Evolutionary conservation across 2,113 vertebrate species (phyloP), one percentile per base, ranked within the genome.

Genomic region (Chamaea fasciata): DNA sequence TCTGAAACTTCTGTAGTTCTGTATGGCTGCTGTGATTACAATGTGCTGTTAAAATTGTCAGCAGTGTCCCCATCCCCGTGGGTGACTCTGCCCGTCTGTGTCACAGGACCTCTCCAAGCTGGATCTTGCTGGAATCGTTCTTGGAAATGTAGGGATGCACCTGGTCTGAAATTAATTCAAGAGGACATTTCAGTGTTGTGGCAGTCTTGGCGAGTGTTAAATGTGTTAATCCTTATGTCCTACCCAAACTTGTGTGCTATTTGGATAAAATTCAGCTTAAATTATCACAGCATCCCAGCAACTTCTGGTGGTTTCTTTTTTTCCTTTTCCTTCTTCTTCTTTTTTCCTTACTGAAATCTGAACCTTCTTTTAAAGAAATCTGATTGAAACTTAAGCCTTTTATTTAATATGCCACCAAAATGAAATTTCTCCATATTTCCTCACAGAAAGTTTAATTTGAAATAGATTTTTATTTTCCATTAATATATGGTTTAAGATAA

Each of bases 261-360:
- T 85, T 95, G 95, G 92, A 95, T 67, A 67, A 71, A 87, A 82
- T 91, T 94, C 85, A 95, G 90, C 59, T 87, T 70, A 63, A 79
- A 81, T 94, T 87, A 84, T 75, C 82, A 14, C 82, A 68, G 41
- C 73, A 37, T 93, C 41, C 49, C 65, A 52, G 56, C 55, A 82
- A 22, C 83, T 92, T 92, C 70, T 95, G 91, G 10, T 82, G 56
- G 5, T 0, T 14, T 47, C 8, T 42, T 49, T 37, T 60, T 46
- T 35, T 3, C 6, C 9, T 49, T 20, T 35, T 28, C 4, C 9
- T 16, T 4, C 7, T 24, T 53, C 9, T 44, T 15, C n/a, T 22
- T 41, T 33, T 42, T 28, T 31, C 0, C 13, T 13, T 22, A 9
- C 23, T 67, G 19, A 23, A 68, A 64, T 64, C 24, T 17, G 13